Conservation (phyloP, 1,140 invertebrate genomes). For the Metopolophium dirhodum region DNA sequence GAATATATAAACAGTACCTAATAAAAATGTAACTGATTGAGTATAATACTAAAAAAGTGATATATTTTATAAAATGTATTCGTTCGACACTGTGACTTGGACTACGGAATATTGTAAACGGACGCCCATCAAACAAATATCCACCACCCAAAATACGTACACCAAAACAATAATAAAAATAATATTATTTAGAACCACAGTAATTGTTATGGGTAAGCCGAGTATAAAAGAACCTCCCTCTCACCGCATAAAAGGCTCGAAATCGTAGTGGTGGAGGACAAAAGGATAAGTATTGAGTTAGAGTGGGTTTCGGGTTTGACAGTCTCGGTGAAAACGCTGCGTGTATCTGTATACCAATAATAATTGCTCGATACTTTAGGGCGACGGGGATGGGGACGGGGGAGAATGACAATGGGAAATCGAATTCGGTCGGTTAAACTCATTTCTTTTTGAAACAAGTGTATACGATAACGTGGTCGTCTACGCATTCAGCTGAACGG, state of each 20-base stretch:
- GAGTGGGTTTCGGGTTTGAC: not conserved
- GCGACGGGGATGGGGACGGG: too few relatives aligned
- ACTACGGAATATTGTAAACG: not conserved
- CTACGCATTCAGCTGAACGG: too few relatives aligned
- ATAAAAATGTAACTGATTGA: not conserved
- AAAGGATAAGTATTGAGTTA: not conserved
- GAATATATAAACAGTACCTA: not conserved
- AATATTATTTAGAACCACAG: not conserved
- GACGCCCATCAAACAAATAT: not conserved
- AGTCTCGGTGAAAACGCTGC: not conserved
- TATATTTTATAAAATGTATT: not conserved
- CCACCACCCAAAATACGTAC: too few relatives aligned
- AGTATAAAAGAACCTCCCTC: not conserved
- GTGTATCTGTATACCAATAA: not conserved
- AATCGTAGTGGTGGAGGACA: not conserved
- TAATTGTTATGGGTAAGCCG: not conserved
- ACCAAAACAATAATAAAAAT: not conserved
- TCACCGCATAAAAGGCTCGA: not conserved
- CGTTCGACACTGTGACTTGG: not conserved
- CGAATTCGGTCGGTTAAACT: not conserved
- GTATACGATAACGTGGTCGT: not conserved
- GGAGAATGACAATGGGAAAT: not conserved
- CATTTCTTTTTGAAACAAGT: not conserved
- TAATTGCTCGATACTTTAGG: not conserved
- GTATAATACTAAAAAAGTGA: not conserved